phyloP scores from a whole-genome alignment of 2,797 vertebrate species.

The Myotis findleyi region DNA sequence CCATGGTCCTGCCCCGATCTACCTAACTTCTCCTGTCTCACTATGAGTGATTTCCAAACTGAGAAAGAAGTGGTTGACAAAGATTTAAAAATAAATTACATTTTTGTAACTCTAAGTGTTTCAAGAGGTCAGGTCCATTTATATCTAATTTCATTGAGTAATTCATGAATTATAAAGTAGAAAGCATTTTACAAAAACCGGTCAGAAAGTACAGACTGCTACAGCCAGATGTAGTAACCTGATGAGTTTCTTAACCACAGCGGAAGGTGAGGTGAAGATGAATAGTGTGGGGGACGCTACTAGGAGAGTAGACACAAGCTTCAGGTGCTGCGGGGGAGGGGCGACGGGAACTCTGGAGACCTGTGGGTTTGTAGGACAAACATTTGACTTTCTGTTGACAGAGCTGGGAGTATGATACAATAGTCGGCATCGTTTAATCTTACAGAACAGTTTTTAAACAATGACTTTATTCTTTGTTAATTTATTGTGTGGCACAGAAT shows the following conservation, averaged over 20 bases:
- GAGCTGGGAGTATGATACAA: background rate
- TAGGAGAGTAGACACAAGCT: background rate
- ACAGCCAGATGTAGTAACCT: background rate
- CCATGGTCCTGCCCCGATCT: too few relatives aligned
- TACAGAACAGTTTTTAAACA: background rate
- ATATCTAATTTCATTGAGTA: background rate
- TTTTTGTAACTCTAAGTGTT: background rate
- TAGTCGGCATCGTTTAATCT: background rate
- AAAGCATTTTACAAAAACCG: constrained; percentile 8
- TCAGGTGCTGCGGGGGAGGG: background rate
- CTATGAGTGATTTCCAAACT: background rate
- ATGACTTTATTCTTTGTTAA: background rate
- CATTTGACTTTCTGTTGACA: background rate
- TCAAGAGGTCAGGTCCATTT: background rate
- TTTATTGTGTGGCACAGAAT: background rate
- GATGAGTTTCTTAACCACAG: background rate
- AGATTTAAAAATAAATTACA: constrained; percentile 36
- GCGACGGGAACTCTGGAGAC: background rate
- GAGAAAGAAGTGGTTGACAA: background rate
- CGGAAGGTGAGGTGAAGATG: background rate
- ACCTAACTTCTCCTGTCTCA: too few relatives aligned
- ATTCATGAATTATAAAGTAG: background rate
- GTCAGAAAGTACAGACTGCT: background rate
- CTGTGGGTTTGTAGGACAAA: background rate
- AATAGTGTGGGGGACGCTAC: background rate